Evolutionary conservation across 2,888 invertebrate genomes (phyloP), one percentile per base, ranked within the genome.

Genomic region (Thelaira solivaga): DNA sequence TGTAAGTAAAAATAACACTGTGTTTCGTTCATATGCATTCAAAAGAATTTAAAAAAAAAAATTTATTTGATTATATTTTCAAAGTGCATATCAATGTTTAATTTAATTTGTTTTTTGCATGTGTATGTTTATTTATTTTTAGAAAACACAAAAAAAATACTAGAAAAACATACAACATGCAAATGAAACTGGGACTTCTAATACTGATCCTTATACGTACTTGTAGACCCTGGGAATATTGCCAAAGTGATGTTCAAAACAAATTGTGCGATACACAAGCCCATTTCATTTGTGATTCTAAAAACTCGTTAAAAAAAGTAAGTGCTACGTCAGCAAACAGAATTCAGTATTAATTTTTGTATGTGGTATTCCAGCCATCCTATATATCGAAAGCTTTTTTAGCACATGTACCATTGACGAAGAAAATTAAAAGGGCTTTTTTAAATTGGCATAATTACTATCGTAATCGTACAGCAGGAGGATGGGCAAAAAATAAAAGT

Each of bases 371-470:
- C 4, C 18, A 76, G 64, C 13, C 41, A 8, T 7, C 26, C 4
- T 22, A 16, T 0, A 8, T 11, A 24, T 31, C 75, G 1, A 61
- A 53, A 11, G 13, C 47, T 11, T 80, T 80, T 34, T 29, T 74
- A 13, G 69, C 47, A 1, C 64, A 77, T 45, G 76, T 80, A 1
- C 82, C 82, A 8, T 64, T 80, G 39, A 81, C 82, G 4, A 53
- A 55, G 24, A 81, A 80, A 68, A n/a, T 81, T 1, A 80, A 76
- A 11, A 11, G 31, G 2, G 20, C 74, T 4, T 64, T 81, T 39
- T 20, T 80, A 24, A 64, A 79, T 29, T 57, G 71, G 45, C 81
- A 81, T 22, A 81, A 81, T 67, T 72, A 45, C n/a, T 62, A 62
- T 8, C 81, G 81, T 1, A 77, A 81, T 51, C 51, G 41, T 4